Evolutionary conservation across 2,888 invertebrate species (phyloP).

Genomic region (Nemoura dubitans): DNA sequence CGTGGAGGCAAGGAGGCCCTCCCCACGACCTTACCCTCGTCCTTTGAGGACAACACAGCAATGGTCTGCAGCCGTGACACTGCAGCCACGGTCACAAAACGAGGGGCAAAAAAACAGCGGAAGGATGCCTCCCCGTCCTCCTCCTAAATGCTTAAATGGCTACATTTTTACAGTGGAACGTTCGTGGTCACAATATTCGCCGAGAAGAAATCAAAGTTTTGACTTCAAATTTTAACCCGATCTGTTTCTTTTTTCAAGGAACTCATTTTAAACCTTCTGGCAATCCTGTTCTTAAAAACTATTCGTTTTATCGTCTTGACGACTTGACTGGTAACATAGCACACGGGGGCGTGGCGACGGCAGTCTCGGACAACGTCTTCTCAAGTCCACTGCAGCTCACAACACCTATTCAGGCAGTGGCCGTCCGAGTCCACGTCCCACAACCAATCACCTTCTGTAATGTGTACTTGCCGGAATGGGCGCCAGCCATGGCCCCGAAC

Average conservation of each 20-base stretch:
- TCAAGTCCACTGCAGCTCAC: not conserved
- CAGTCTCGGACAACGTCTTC: not conserved
- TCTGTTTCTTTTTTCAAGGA: slow-evolving; percentile 18
- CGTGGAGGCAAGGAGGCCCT: not conserved
- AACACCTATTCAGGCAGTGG: slow-evolving; percentile 35
- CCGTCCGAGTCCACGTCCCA: not conserved
- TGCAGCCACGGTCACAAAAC: not conserved
- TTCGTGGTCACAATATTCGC: not conserved
- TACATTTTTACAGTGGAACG: slow-evolving; percentile 22
- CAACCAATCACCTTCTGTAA: not conserved
- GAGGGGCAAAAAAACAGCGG: not conserved
- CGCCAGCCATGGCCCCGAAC: not conserved
- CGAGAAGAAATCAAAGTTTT: slow-evolving; percentile 14
- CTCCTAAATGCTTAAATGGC: not conserved
- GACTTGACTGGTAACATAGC: not conserved
- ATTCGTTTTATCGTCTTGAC: not conserved
- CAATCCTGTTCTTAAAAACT: not conserved
- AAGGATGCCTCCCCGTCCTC: not conserved
- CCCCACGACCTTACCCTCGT: not conserved
- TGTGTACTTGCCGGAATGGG: slow-evolving; percentile 1
- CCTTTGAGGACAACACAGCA: too few relatives aligned
- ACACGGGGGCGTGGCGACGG: slow-evolving; percentile 21
- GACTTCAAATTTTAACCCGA: not conserved
- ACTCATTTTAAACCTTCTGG: slow-evolving; percentile 15
- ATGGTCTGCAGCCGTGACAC: not conserved